Conservation (phyloP, 1,140 invertebrate species). For the Chironomus tepperi region DNA sequence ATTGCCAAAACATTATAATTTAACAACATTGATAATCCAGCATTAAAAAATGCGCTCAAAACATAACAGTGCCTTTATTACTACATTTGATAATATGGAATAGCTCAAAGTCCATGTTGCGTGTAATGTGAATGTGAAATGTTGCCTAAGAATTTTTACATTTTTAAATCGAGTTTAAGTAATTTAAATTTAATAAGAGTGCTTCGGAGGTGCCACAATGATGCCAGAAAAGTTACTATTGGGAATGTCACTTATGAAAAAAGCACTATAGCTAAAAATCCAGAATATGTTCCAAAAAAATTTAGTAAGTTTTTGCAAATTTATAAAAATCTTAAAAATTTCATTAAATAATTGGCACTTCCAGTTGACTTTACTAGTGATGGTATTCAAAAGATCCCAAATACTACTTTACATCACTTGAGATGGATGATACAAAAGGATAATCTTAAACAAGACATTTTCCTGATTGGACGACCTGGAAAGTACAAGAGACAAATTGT, state of each 20-base stretch:
- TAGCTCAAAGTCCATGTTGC: background rate
- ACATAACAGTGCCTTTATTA: too few relatives aligned
- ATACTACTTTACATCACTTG: conserved; percentile 71
- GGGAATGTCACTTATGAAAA: conserved; percentile 63
- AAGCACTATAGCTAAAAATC: conserved; percentile 48
- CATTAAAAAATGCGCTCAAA: too few relatives aligned
- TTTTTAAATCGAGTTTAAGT: background rate
- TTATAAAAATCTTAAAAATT: conserved; percentile 28
- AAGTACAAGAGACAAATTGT: conserved; percentile 61
- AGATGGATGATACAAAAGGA: conserved; percentile 96
- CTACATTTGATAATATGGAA: too few relatives aligned
- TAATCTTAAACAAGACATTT: conserved; percentile 86
- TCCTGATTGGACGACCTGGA: conserved; percentile 85
- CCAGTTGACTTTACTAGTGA: conserved; percentile 34
- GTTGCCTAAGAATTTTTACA: background rate
- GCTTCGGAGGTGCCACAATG: background rate
- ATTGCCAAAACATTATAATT: too few relatives aligned
- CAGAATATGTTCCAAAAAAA: conserved; percentile 73
- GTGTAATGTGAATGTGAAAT: background rate
- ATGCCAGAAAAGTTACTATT: conserved; percentile 54
- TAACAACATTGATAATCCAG: too few relatives aligned
- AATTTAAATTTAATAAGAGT: background rate
- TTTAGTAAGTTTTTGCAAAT: conserved; percentile 57
- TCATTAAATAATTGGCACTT: conserved; percentile 24
- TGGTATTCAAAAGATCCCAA: conserved; percentile 46